Conservation (phyloP, 2,797 vertebrate species). For the Cryptoblepharus egeriae region DNA sequence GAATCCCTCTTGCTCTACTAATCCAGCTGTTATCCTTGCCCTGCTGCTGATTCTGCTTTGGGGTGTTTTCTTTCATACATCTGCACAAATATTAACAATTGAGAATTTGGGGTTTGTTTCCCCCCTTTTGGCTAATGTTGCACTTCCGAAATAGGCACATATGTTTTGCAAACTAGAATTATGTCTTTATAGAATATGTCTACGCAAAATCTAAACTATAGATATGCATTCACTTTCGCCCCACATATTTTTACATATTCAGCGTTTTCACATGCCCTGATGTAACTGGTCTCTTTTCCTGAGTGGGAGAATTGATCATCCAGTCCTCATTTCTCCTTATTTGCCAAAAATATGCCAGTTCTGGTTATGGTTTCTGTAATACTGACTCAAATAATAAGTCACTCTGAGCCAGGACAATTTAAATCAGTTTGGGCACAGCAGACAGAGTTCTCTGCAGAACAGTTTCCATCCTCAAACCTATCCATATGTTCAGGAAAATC, state of each 20-base stretch:
- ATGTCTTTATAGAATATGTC: not conserved
- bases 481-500: not conserved
- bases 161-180: not conserved
- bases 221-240: not conserved
- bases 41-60: not conserved
- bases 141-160: not conserved
- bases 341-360: conserved; percentile 8
- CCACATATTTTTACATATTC: not conserved
- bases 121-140: not conserved
- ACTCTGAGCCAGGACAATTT: conserved; percentile 1
- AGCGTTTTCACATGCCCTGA: not conserved
- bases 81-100: not conserved
- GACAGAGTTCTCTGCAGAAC: not conserved
- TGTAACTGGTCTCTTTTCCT: not conserved
- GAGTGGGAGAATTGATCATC: conserved; percentile 6
- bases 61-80: not conserved
- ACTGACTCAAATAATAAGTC: not conserved
- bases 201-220: not conserved
- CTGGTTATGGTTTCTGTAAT: not conserved
- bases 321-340: conserved; percentile 3
- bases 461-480: not conserved
- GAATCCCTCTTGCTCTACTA: not conserved
- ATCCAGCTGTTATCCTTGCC: not conserved
- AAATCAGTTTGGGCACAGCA: conserved; percentile 18
- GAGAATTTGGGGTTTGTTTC: not conserved